A percentile compares a stretch with the other conserved stretches of the same genome.
phyloP scores from a whole-genome alignment of 64 coral and sea anemone genomes.

The Pocillopora verrucosa region DNA sequence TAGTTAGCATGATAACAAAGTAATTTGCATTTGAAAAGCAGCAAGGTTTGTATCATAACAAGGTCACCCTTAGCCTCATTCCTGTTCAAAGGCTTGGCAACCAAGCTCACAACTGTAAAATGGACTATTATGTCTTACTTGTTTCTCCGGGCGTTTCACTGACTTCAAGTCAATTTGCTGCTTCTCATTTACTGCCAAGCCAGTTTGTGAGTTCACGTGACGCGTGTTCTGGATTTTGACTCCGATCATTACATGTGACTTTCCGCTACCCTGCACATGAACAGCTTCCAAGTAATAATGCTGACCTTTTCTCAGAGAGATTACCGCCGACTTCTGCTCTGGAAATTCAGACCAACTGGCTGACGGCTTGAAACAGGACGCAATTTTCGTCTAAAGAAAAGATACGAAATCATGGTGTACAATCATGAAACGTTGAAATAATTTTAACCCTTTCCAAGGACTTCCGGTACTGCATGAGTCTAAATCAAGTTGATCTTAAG shows the following conservation, averaged over 20 bases:
- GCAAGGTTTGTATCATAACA: no score
- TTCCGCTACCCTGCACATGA: slow-evolving; percentile 36
- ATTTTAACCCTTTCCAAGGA: no score
- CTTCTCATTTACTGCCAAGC: slow-evolving; percentile 69
- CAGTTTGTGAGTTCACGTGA: slow-evolving; percentile 66
- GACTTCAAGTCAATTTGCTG: slow-evolving; percentile 43
- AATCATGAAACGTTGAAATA: not conserved
- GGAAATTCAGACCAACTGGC: slow-evolving; percentile 50
- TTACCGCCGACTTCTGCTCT: slow-evolving; percentile 56
- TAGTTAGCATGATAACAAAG: no score
- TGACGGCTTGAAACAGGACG: slow-evolving; percentile 47
- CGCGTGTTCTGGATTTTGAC: slow-evolving; percentile 67
- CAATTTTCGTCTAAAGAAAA: slow-evolving; percentile 47
- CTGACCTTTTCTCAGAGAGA: slow-evolving; percentile 40
- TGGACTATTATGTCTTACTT: slow-evolving; percentile 3
- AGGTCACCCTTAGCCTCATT: no score
- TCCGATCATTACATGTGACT: slow-evolving; percentile 50
- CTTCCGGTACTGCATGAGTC: no score
- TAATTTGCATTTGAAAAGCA: no score
- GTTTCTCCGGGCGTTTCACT: slow-evolving; percentile 42
- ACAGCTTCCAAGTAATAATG: slow-evolving; percentile 58
- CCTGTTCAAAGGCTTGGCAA: no score
- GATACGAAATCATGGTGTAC: not conserved
- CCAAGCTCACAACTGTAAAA: no score
- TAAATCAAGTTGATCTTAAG: no score